phyloP scores from a whole-genome alignment of 2,113 vertebrate species.

The Oplegnathus fasciatus region DNA sequence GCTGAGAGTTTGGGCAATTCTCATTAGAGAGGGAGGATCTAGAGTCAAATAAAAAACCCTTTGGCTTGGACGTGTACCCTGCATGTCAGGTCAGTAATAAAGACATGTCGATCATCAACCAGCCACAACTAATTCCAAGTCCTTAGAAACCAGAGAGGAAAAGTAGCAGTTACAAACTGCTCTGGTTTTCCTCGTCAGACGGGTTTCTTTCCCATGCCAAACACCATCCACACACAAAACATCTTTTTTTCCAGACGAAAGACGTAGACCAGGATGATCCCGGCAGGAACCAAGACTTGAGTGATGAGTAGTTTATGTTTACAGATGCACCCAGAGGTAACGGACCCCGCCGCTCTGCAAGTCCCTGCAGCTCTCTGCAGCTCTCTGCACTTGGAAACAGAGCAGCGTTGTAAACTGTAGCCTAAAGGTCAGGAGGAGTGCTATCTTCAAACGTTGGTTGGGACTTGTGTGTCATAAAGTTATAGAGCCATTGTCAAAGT shows the following conservation, averaged over 20 bases:
- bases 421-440: background rate
- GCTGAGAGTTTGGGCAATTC: conserved; percentile 10
- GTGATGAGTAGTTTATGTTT: conserved; percentile 66
- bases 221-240: conserved; percentile 47
- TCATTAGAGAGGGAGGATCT: background rate
- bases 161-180: conserved; percentile 78
- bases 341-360: conserved; percentile 49
- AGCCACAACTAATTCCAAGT: conserved; percentile 43
- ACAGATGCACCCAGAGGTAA: conserved; percentile 65
- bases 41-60: background rate
- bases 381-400: conserved; percentile 18
- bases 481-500: conserved; percentile 3
- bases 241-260: conserved; percentile 54
- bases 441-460: background rate
- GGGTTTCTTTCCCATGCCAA: conserved; percentile 72
- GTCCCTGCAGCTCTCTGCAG: conserved; percentile 70
- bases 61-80: conserved; percentile 30
- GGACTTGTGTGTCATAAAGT: background rate
- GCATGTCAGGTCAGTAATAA: conserved; percentile 45
- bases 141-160: conserved; percentile 70
- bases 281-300: conserved; percentile 32
- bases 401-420: background rate
- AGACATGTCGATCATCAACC: conserved; percentile 40
- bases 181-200: conserved; percentile 82
- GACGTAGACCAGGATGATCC: conserved; percentile 42